Evolutionary conservation across 2,888 invertebrate species (phyloP).

Genomic region (Caenorhabditis becei): DNA sequence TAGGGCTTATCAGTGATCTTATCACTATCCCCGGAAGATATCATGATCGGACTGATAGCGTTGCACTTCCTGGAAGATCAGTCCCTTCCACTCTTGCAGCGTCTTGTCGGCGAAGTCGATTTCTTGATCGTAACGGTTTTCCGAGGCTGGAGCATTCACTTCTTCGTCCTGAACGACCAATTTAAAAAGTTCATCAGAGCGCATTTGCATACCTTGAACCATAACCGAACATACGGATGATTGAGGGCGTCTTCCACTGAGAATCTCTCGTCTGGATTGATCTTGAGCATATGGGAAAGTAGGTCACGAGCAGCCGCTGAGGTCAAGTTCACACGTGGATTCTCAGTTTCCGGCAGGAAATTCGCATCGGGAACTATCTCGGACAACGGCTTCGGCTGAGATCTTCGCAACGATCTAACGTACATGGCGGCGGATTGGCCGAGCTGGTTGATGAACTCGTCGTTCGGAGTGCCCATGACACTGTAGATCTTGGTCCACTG

Average conservation of each 20-base stretch:
- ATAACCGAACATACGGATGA: constrained; percentile 99
- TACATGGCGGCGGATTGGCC: constrained; percentile 76
- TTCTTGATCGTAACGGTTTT: constrained; percentile 94
- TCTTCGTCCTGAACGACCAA: constrained; percentile 84
- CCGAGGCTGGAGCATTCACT: constrained; percentile 98
- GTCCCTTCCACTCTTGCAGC: constrained; percentile 97
- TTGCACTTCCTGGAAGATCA: constrained; percentile 98
- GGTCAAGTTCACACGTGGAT: constrained; percentile 69
- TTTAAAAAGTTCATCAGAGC: background rate
- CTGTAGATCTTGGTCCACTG: constrained; percentile 81
- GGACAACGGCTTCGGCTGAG: constrained; percentile 32
- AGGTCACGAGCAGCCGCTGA: constrained; percentile 95
- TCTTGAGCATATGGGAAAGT: constrained; percentile 96
- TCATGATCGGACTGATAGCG: constrained; percentile 90
- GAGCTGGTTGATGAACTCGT: constrained; percentile 70
- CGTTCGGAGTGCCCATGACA: constrained; percentile 74
- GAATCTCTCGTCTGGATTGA: constrained; percentile 97
- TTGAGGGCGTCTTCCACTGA: constrained; percentile 96
- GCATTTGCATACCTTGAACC: constrained; percentile 96
- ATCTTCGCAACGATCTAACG: constrained; percentile 59
- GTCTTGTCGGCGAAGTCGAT: constrained; percentile 99
- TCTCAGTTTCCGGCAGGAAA: constrained; percentile 68
- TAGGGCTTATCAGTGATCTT: background rate
- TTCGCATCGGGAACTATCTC: constrained; percentile 65
- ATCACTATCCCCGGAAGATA: constrained; percentile 63